A percentile compares a stretch with the other conserved stretches of the same genome.
phyloP scores from a whole-genome alignment of 2,888 invertebrate genomes.

The Rotaria sp. region DNA sequence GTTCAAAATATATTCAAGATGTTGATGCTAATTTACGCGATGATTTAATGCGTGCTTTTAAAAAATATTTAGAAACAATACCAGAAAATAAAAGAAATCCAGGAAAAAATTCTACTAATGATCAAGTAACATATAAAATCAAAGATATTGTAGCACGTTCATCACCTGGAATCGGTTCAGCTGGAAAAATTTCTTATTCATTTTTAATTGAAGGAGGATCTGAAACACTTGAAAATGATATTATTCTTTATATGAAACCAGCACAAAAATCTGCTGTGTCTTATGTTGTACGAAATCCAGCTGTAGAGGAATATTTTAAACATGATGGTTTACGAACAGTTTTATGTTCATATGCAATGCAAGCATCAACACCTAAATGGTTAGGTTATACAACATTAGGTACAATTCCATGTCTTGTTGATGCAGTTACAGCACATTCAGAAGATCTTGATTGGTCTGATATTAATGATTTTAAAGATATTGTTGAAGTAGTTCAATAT shows the following conservation, averaged over 20 bases:
- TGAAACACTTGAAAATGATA: neutral
- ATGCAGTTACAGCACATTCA: neutral
- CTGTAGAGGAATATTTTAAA: neutral
- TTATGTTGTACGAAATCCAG: neutral
- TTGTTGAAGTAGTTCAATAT: neutral
- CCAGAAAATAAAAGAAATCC: neutral
- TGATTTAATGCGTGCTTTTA: neutral
- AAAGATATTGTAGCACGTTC: conserved; percentile 22
- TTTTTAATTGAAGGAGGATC: neutral
- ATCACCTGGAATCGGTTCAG: neutral
- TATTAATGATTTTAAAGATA: neutral
- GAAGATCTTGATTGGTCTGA: conserved; percentile 1
- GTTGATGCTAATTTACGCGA: conserved; percentile 1
- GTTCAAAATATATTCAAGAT: neutral
- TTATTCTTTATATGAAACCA: conserved; percentile 17
- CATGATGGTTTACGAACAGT: conserved; percentile 29
- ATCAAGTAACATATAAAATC: neutral
- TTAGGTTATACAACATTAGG: conserved; percentile 28
- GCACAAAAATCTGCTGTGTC: neutral
- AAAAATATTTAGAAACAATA: neutral
- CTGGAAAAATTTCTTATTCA: neutral
- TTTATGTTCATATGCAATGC: conserved; percentile 24
- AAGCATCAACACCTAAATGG: neutral
- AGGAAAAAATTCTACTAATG: neutral
- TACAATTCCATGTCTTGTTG: neutral